Conservation (phyloP, 2,113 vertebrate species). For the Tor tambroides region DNA sequence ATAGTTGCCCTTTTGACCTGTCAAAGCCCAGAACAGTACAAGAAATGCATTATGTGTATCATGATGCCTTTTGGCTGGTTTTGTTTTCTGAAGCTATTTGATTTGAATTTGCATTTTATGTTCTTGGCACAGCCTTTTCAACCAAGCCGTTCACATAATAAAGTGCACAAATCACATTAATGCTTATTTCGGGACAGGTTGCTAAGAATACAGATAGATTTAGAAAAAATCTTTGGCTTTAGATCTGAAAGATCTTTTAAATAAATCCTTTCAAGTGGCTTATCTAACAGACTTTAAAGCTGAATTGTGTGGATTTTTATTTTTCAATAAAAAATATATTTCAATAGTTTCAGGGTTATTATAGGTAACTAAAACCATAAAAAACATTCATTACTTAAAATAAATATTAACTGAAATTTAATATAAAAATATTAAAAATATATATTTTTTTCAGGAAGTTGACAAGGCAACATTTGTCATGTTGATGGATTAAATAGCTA, state of each 20-base stretch:
- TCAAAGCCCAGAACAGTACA: constrained; percentile 2
- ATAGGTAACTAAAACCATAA: no score
- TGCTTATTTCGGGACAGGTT: neutral
- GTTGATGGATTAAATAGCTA: no score
- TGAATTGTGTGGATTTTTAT: no score
- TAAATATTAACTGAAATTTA: no score
- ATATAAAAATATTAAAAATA: no score
- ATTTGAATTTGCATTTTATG: constrained; percentile 16
- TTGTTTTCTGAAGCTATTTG: constrained; percentile 19
- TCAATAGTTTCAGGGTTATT: no score
- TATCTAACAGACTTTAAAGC: neutral
- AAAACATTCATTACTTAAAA: no score
- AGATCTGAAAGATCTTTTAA: neutral
- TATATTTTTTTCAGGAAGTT: no score
- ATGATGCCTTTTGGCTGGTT: constrained; percentile 4
- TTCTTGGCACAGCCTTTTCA: neutral
- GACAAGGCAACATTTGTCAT: no score
- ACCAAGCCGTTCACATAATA: neutral
- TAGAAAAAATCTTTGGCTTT: neutral
- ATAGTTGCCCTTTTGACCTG: constrained; percentile 24
- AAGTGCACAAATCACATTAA: constrained; percentile 19
- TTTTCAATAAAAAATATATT: no score
- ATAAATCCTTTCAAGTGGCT: neutral
- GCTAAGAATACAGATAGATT: neutral
- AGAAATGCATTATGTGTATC: constrained; percentile 11